A percentile compares a stretch with the other conserved stretches of the same genome.
These are phyloP conservation scores for Bursaphelenchus okinawaensis DNA, from an alignment of 2,888 invertebrate genomes.

Conservation along the genomic window DNA sequence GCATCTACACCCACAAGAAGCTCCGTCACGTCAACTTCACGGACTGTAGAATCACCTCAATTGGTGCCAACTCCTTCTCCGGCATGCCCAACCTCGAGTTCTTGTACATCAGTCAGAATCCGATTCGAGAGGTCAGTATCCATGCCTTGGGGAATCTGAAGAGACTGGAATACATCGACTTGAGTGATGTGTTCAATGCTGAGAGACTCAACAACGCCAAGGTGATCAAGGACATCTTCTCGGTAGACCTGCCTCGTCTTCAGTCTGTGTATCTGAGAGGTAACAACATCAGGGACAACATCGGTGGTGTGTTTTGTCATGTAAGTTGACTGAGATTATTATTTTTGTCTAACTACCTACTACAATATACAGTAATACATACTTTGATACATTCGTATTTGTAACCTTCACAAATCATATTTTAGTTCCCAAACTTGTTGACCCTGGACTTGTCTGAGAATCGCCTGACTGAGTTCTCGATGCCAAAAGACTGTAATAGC, in stretches of 20 bases:
- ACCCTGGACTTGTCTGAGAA: neutral
- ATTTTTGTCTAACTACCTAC: neutral
- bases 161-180: neutral
- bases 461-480: neutral
- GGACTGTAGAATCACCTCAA: conserved; percentile 4
- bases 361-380: neutral
- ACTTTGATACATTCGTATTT: no score
- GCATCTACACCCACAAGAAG: neutral
- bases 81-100: conserved; percentile 2
- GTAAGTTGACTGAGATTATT: no score
- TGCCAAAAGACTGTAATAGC: neutral
- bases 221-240: neutral
- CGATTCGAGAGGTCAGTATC: neutral
- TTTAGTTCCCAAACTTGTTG: neutral
- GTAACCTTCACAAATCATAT: no score
- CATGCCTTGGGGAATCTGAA: neutral
- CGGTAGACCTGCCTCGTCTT: neutral
- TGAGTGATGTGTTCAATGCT: conserved; percentile 5
- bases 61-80: conserved; percentile 1
- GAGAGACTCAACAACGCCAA: conserved; percentile 7
- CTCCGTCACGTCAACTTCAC: neutral
- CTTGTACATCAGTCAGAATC: conserved; percentile 1
- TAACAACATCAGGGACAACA: neutral
- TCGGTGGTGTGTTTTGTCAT: conserved; percentile 2
- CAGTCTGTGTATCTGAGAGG: conserved; percentile 9